These are phyloP conservation scores for Pristionchus japonicus DNA, from an alignment of 2,888 invertebrate genomes.

Conservation along the genomic window DNA sequence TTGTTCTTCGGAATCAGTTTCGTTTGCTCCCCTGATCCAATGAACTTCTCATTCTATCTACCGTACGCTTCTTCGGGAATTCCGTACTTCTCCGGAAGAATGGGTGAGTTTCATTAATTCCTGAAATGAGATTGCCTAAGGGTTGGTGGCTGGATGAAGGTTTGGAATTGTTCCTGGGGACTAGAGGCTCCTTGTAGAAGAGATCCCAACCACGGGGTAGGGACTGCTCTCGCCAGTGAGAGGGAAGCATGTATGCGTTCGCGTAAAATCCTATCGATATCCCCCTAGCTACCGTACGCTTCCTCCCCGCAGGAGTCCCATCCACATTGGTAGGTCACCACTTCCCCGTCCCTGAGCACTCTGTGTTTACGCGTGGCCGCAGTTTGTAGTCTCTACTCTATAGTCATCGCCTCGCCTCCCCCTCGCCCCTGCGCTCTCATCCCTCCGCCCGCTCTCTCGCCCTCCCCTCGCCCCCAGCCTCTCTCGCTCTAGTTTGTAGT, in stretches of 20 bases:
- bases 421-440: not conserved
- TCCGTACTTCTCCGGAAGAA: too few species aligned
- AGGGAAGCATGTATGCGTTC: too few species aligned
- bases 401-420: constrained; percentile 27
- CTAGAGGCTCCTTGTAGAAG: too few species aligned
- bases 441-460: not conserved
- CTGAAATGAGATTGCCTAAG: too few species aligned
- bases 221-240: too few species aligned
- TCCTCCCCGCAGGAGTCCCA: not conserved
- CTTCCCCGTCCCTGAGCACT: not conserved
- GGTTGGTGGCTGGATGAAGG: too few species aligned
- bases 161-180: too few species aligned
- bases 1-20: too few species aligned
- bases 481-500: constrained; percentile 27
- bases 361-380: not conserved
- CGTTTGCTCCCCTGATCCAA: not conserved
- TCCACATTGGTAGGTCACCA: not conserved
- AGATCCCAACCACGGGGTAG: too few species aligned
- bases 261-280: too few species aligned
- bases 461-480: not conserved
- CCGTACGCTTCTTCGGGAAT: not conserved
- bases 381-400: constrained; percentile 17
- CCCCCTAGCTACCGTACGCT: too few species aligned
- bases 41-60: not conserved
- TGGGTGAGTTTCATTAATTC: too few species aligned